Evolutionary conservation across 2,888 invertebrate species (phyloP).

Genomic region (Apotomis turbidana): DNA sequence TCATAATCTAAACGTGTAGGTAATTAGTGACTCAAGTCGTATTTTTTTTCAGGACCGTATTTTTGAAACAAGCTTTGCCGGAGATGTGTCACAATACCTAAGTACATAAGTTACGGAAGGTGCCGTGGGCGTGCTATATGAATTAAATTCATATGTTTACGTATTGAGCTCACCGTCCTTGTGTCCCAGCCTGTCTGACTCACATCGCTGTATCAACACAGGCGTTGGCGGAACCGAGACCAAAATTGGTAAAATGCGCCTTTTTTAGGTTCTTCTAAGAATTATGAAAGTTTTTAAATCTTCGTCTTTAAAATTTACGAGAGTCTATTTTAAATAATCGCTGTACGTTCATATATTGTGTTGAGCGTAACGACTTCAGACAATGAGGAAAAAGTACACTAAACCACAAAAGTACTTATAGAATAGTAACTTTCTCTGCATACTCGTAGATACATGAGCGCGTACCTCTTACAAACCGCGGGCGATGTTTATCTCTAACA

Average conservation of each 20-base stretch:
- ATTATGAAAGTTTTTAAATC: conserved; percentile 14
- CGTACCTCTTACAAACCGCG: conserved; percentile 33
- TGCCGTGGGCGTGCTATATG: conserved; percentile 46
- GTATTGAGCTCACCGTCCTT: conserved; percentile 75
- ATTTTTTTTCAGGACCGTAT: conserved; percentile 4
- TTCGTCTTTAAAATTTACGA: background rate
- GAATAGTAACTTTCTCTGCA: conserved; percentile 63
- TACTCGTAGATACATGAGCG: conserved; percentile 52
- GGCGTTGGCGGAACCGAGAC: conserved; percentile 75
- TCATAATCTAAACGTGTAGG: conserved; percentile 2
- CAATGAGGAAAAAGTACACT: conserved; percentile 17
- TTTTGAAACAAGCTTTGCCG: conserved; percentile 14
- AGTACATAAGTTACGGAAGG: conserved; percentile 51
- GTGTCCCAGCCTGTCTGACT: conserved; percentile 73
- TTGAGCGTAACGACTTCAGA: conserved; percentile 20
- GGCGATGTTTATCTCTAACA: conserved; percentile 56
- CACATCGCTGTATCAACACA: conserved; percentile 76
- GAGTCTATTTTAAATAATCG: too few relatives aligned
- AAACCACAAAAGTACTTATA: conserved; percentile 18
- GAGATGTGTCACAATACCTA: conserved; percentile 60
- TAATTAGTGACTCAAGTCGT: conserved; percentile 17
- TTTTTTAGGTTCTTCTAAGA: conserved; percentile 33
- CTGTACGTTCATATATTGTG: too few relatives aligned
- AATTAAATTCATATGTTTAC: conserved; percentile 69
- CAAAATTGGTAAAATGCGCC: conserved; percentile 57